A percentile compares a stretch with the other conserved stretches of the same genome.
These are phyloP conservation scores for Malurus splendens DNA, from an alignment of 2,797 vertebrate genomes.

Conservation along the genomic window DNA sequence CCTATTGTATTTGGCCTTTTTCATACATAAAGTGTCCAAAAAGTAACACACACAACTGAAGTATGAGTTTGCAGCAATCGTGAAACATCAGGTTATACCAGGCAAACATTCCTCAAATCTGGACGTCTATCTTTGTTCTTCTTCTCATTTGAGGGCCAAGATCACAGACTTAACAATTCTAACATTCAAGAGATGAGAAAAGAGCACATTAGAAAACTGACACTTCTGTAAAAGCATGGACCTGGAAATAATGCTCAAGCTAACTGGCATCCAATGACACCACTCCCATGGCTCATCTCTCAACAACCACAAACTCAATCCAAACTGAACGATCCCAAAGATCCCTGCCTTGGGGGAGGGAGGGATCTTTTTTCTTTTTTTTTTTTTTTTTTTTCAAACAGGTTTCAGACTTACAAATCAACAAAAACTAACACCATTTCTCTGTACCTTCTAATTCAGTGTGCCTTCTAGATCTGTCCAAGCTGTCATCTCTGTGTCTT, in stretches of 20 bases:
- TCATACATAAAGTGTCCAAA: background rate
- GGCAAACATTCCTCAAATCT: constrained; percentile 19
- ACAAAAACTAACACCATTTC: background rate
- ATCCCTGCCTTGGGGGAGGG: background rate
- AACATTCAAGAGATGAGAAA: background rate
- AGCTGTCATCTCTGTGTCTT: background rate
- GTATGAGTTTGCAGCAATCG: background rate
- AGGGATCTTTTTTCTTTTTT: too few species aligned
- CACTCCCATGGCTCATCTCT: background rate
- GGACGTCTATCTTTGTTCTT: background rate
- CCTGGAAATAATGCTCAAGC: background rate
- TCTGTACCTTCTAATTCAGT: background rate
- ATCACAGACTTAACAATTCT: background rate
- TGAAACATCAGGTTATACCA: constrained; percentile 25
- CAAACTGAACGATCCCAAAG: background rate
- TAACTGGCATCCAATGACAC: background rate
- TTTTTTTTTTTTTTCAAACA: too few species aligned
- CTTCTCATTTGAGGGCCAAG: background rate
- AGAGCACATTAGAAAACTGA: background rate
- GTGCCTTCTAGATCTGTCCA: background rate
- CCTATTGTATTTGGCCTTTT: accelerated
- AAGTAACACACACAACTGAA: background rate
- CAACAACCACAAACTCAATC: background rate
- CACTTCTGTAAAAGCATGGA: background rate
- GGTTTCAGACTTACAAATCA: background rate